Percentiles rank a stretch among this genome's conserved stretches.
Conservation (phyloP, 2,113 vertebrate species). For the Pedetes capensis region DNA sequence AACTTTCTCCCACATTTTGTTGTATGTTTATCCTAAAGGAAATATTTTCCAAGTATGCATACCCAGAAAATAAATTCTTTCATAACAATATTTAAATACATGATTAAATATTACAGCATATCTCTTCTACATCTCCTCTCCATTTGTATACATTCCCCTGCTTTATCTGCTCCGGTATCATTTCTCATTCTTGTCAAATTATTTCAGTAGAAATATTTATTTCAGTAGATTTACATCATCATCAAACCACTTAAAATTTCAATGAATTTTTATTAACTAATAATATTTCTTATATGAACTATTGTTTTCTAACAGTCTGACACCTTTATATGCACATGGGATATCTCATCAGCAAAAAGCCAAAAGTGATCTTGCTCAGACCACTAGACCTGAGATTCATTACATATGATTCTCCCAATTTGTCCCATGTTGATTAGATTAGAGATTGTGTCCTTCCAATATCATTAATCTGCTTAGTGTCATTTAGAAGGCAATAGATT, state of each 20-base stretch:
- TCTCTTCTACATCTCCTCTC: neutral
- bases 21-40: neutral
- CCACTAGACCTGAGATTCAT: neutral
- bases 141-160: neutral
- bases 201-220: neutral
- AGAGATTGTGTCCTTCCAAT: neutral
- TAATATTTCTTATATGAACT: neutral
- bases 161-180: neutral
- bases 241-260: neutral
- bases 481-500: neutral
- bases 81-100: neutral
- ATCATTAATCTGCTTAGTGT: neutral
- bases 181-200: neutral
- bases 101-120: neutral
- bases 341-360: neutral
- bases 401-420: neutral
- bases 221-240: neutral
- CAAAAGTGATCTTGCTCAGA: neutral
- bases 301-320: neutral
- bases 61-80: neutral
- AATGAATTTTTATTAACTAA: neutral
- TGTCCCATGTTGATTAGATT: neutral
- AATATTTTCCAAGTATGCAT: neutral
- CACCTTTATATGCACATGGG: neutral
- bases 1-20: neutral